phyloP scores from a whole-genome alignment of 1,140 invertebrate species.

The Anastatus disparis region DNA sequence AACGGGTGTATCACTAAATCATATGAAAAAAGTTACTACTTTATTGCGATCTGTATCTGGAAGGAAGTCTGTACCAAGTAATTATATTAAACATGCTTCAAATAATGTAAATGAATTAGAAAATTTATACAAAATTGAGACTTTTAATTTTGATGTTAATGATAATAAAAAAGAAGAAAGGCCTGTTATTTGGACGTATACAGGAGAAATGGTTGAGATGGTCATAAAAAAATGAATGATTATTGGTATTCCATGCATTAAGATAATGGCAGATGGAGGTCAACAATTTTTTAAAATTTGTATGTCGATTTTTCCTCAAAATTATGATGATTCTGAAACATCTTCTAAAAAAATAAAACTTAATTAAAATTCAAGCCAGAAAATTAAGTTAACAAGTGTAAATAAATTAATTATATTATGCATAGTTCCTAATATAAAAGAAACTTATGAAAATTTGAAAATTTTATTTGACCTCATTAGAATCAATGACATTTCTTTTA shows the following conservation, averaged over 20 bases:
- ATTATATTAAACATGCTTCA: constrained; percentile 18
- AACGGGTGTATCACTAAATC: constrained; percentile 1
- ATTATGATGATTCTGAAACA: background rate
- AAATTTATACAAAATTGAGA: background rate
- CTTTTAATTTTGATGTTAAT: background rate
- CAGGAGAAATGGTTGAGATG: constrained; percentile 13
- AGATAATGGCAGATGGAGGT: background rate
- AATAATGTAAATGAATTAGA: background rate
- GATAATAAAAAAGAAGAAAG: background rate
- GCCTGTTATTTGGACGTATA: constrained; percentile 15
- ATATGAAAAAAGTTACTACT: constrained; percentile 28
- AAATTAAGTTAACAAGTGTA: constrained; percentile 9
- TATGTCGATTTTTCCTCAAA: background rate
- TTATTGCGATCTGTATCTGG: constrained; percentile 22
- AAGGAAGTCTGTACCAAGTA: constrained; percentile 8
- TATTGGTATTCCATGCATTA: background rate
- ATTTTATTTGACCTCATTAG: constrained; percentile 25
- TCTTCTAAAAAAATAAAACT: background rate
- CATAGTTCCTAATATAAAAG: constrained; percentile 21
- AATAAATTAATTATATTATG: constrained; percentile 27
- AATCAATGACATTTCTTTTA: constrained; percentile 32
- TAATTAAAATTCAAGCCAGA: background rate
- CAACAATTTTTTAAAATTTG: background rate
- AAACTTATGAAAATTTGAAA: constrained; percentile 31
- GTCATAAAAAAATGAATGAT: constrained; percentile 1